A percentile compares a stretch with the other conserved stretches of the same genome.
phyloP scores from a whole-genome alignment of 2,888 invertebrate species.

The Galerucella nymphaeae region DNA sequence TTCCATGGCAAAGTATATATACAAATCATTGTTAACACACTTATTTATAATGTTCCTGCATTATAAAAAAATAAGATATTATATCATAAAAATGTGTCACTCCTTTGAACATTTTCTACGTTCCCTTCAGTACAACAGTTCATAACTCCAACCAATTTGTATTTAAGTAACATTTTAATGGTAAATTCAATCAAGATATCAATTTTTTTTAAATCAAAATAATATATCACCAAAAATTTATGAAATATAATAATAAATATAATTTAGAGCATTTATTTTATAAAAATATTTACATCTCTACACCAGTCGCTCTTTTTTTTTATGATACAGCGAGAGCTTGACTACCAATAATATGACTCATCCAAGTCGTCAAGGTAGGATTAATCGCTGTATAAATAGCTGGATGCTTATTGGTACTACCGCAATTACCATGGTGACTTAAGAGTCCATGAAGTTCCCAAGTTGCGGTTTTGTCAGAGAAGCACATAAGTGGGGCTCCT shows the following conservation, averaged over 20 bases:
- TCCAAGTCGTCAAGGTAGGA: conserved; percentile 62
- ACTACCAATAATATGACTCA: conserved; percentile 41
- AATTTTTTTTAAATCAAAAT: background rate
- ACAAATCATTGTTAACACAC: background rate
- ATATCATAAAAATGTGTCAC: too few species aligned
- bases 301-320: background rate
- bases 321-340: background rate
- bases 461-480: conserved; percentile 65
- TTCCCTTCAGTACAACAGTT: too few species aligned
- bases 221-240: background rate
- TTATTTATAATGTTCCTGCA: background rate
- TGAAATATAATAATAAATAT: background rate
- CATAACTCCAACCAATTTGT: too few species aligned
- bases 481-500: conserved; percentile 75
- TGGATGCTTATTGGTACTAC: conserved; percentile 67
- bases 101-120: too few species aligned
- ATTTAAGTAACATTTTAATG: too few species aligned
- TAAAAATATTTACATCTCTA: background rate
- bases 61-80: too few species aligned
- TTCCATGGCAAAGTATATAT: background rate
- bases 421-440: conserved; percentile 71
- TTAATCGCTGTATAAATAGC: conserved; percentile 68
- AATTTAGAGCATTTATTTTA: background rate
- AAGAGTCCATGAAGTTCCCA: conserved; percentile 74
- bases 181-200: background rate